Base-by-base conservation (phyloP, 1,140 invertebrate genomes). In the Temnothorax longispinosus region DNA sequence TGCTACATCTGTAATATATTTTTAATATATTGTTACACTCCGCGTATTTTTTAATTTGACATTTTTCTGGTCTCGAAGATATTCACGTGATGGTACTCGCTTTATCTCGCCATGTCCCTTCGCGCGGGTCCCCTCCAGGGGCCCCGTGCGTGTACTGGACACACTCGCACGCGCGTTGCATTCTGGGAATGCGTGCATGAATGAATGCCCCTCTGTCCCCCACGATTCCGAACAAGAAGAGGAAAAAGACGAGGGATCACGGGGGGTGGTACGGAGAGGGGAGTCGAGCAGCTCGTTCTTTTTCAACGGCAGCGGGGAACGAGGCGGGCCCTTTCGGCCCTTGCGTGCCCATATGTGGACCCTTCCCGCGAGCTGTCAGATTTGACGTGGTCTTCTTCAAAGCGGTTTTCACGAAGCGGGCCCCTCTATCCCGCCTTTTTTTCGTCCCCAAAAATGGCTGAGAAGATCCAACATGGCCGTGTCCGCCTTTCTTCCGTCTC, bases 171-270 rank as follows among this genome's bases (percentile, higher is more conserved):
- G 77, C 67, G 27, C 69, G 44, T 75, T 87, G 91, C 89, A 86
- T 94, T 94, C 94, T 89, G 92, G 89, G 93, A 94, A 94, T 92
- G 90, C 89, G 92, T 91, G 93, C 88, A 94, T 94, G 93, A 94
- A 95, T 95, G 94, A 95, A 94, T 92, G 92, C 87, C 89, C 92
- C 91, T 93, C 92, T 93, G 89, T 88, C 86, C 87, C 86, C 86
- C 18, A 69, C 58, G 47, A 56, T 52, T 71, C 60, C 62, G 62
- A 89, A 81, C 77, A 87, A 84, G 84, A 87, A 50, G 72, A 72
- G 71, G 82, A 60, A 81, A 38, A 64, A 27, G 54, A 75, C 77
- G 35, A 50, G 76, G 32, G 52, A 74, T 81, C 80, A 64, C 58
- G 72, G 58, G 56, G 47, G 56, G 47, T 27, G 27, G n/a, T 15